These are phyloP conservation scores for Podiceps cristatus DNA, from an alignment of 2,113 vertebrate genomes.

Conservation along the genomic window DNA sequence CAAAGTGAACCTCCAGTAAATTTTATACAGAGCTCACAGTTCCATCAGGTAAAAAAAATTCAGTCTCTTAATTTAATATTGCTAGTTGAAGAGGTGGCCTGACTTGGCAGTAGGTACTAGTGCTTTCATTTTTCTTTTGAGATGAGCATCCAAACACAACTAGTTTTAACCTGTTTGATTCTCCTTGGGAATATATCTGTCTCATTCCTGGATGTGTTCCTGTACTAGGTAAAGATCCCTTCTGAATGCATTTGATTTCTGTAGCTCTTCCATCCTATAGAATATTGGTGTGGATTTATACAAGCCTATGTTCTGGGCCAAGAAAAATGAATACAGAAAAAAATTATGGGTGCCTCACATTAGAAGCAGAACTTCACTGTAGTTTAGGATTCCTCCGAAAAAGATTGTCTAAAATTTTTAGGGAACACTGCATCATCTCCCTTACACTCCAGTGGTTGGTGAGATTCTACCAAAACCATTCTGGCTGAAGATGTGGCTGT, in stretches of 20 bases:
- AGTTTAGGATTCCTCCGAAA: not conserved
- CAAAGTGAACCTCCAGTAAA: conserved; percentile 96
- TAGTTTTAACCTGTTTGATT: not conserved
- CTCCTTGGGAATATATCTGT: not conserved
- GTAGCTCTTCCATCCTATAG: not conserved
- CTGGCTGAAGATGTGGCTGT: not conserved
- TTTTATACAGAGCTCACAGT: conserved; percentile 94
- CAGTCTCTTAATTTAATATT: not conserved
- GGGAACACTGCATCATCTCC: not conserved
- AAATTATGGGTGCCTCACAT: not conserved
- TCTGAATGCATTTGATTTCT: not conserved
- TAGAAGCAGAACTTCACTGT: not conserved
- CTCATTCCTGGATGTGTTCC: not conserved
- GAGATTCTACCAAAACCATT: not conserved
- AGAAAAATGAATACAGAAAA: not conserved
- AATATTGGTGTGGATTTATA: not conserved
- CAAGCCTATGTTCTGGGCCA: not conserved
- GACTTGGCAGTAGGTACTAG: not conserved
- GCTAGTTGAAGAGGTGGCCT: not conserved
- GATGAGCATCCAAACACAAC: not conserved
- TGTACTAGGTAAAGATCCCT: not conserved
- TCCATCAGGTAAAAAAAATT: conserved; percentile 86
- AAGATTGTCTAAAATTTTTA: not conserved
- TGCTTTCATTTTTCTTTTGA: not conserved
- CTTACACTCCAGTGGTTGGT: fast-evolving